Base-by-base conservation (phyloP, 2,888 invertebrate genomes). In the Macrophya alboannulata region DNA sequence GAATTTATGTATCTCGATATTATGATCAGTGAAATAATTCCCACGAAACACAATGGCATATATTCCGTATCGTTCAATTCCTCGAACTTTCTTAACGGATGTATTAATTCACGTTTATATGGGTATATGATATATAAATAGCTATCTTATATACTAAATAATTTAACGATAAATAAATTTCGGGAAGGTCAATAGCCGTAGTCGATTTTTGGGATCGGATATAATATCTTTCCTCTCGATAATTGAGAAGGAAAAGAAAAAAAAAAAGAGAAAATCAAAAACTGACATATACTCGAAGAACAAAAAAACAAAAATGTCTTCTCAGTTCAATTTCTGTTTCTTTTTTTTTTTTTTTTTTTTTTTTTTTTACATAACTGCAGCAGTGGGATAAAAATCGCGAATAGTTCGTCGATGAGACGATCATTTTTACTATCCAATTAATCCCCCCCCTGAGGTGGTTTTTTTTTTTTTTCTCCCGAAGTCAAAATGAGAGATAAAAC, bases 1-100 rank as follows among this genome's bases (percentile, higher is more conserved):
- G 81, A 81, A 81, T 62, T 21, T 62, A 31, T 31, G 31, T 31
- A 81, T 81, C 79, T 79, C 15, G 79, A 79, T 81, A 9, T 74
- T 12, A 55, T 43, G 21, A 43, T 25, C 72, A 37, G 31, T 31
- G 31, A 40, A 40, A 79, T 59, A 51, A 55, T 6, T 12, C 51
- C 6, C 59, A 31, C 25, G 55, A 17, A 10, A 37, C 79, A 81
- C 81, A 62, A 81, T 81, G 37, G 55, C 9, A 17, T 31, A 68
- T 31, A 31, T 12, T 74, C 72, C 21, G 45, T 74, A 21, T 74
- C 37, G 37, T 68, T 37, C n/a, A 21, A 68, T 68, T 68, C 68
- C 37, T 37, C 68, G 68, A 68, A 68, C 68, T 68, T 68, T 68
- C 68, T 68, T 68, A 31, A 37, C 68, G 68, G 68, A 68, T 68